These are phyloP conservation scores for Ypsolopha sequella DNA, from an alignment of 2,888 invertebrate species.

Conservation along the genomic window DNA sequence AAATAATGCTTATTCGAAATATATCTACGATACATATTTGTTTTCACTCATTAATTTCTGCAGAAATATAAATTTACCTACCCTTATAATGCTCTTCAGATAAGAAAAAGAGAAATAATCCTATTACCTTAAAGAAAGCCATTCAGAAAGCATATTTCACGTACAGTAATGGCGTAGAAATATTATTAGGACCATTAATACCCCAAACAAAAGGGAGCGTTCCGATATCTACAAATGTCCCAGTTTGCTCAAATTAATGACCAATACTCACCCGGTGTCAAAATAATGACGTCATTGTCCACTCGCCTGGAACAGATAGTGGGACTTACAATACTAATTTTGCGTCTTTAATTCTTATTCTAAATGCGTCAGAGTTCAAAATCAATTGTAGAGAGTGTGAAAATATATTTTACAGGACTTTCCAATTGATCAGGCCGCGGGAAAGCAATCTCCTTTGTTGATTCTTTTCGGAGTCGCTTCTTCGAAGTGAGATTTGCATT, in stretches of 20 bases:
- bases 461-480: slow-evolving; percentile 42
- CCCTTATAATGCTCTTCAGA: too few species aligned
- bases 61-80: too few species aligned
- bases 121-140: too few species aligned
- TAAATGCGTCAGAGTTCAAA: neutral
- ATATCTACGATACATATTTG: too few species aligned
- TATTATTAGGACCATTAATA: slow-evolving; percentile 40
- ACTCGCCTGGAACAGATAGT: slow-evolving; percentile 52
- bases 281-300: slow-evolving; percentile 44
- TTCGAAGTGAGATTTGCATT: slow-evolving; percentile 40
- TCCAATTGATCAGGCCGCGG: slow-evolving; percentile 40
- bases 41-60: too few species aligned
- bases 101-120: too few species aligned
- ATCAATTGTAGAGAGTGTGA: neutral
- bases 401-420: slow-evolving; percentile 18
- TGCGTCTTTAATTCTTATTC: neutral
- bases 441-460: slow-evolving; percentile 39
- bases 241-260: slow-evolving; percentile 51
- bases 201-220: slow-evolving; percentile 10
- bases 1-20: too few species aligned
- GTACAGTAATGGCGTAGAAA: slow-evolving; percentile 38
- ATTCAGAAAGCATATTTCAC: too few species aligned
- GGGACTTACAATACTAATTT: slow-evolving; percentile 11
- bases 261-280: slow-evolving; percentile 15
- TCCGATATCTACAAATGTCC: slow-evolving; percentile 40